Evolutionary conservation across 2,888 invertebrate species (phyloP).

Genomic region (Thelaira solivaga): DNA sequence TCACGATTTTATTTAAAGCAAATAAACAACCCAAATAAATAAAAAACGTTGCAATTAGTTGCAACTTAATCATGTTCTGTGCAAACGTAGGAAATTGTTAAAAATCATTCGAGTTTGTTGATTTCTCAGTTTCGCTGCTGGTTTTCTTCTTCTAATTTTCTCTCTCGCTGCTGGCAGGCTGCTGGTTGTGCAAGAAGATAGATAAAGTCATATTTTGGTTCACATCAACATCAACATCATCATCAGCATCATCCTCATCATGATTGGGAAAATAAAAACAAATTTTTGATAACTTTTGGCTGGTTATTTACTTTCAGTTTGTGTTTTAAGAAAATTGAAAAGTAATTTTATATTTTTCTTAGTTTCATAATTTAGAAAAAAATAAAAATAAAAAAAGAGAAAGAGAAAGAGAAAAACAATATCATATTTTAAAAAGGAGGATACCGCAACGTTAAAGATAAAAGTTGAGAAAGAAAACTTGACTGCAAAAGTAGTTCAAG

Average conservation of each 20-base stretch:
- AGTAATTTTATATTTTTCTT: constrained; percentile 52
- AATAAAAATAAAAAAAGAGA: not conserved
- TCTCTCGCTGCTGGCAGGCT: not conserved
- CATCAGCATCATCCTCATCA: too few species aligned
- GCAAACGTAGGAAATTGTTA: constrained; percentile 35
- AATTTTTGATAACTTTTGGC: constrained; percentile 47
- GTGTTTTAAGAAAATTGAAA: constrained; percentile 59
- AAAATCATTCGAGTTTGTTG: constrained; percentile 15
- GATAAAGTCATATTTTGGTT: constrained; percentile 16
- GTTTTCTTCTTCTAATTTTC: too few species aligned
- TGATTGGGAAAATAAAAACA: constrained; percentile 23
- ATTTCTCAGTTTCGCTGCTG: constrained; percentile 1
- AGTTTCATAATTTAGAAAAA: constrained; percentile 46
- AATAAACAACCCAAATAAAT: constrained; percentile 11
- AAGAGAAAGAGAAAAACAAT: not conserved
- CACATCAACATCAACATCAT: too few species aligned
- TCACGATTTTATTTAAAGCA: not conserved
- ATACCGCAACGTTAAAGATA: constrained; percentile 29
- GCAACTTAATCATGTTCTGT: constrained; percentile 5
- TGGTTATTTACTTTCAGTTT: constrained; percentile 40
- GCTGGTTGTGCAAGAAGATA: not conserved
- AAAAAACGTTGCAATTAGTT: constrained; percentile 4
- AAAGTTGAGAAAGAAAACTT: constrained; percentile 37
- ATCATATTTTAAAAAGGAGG: constrained; percentile 33
- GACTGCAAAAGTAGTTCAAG: constrained; percentile 9